Evolutionary conservation across 2,797 vertebrate genomes (phyloP).

Genomic region (Muscicapa striata): DNA sequence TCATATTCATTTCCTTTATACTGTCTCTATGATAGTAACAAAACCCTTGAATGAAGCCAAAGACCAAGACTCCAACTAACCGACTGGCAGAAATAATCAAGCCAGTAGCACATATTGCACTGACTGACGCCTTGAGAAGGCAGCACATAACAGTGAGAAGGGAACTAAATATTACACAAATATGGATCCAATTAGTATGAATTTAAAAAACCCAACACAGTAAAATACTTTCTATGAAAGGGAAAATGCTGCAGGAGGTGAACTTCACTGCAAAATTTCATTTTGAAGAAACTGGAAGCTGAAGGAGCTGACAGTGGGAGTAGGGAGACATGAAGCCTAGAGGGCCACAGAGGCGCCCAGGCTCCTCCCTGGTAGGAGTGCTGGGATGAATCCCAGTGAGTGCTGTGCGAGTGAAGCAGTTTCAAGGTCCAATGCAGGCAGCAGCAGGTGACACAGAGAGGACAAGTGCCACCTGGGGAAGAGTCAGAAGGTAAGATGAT

Average conservation of each 20-base stretch:
- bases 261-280: not conserved
- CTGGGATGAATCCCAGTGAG: not conserved
- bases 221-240: not conserved
- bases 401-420: fast-evolving
- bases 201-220: fast-evolving
- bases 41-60: not conserved
- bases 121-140: not conserved
- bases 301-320: not conserved
- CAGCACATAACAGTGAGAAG: not conserved
- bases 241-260: not conserved
- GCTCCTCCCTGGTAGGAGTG: not conserved
- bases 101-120: not conserved
- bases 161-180: not conserved
- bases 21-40: not conserved
- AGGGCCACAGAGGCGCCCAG: not conserved
- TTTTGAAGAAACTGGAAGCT: not conserved
- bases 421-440: fast-evolving
- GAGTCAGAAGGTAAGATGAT: not conserved
- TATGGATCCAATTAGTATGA: not conserved
- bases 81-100: not conserved
- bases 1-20: not conserved
- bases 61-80: not conserved
- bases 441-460: not conserved
- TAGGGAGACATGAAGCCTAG: not conserved
- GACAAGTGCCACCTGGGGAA: not conserved